phyloP scores from a whole-genome alignment of 2,113 vertebrate species.

The Ciconia stormi region DNA sequence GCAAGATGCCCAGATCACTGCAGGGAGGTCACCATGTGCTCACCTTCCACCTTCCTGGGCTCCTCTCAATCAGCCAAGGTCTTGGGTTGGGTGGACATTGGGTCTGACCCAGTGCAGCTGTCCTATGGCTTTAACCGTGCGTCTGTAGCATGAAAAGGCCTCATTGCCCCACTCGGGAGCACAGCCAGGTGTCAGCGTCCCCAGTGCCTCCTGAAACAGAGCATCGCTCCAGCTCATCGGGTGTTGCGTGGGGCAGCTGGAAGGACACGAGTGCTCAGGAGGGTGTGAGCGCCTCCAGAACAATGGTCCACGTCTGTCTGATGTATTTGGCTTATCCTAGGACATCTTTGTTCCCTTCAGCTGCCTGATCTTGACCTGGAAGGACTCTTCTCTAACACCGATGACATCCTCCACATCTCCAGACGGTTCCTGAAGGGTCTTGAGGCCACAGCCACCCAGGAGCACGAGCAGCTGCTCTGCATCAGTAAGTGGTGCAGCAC shows the following conservation, averaged over 20 bases:
- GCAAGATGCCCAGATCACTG: accelerated
- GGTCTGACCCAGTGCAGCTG: neutral
- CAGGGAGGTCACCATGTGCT: neutral
- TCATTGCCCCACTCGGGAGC: neutral
- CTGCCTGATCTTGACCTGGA: conserved; percentile 83
- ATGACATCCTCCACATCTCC: conserved; percentile 85
- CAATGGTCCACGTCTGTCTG: neutral
- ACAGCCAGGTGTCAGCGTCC: neutral
- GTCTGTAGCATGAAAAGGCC: neutral
- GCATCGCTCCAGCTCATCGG: neutral
- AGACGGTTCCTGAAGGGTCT: conserved; percentile 79
- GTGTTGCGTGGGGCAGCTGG: neutral
- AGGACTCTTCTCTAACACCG: conserved; percentile 85
- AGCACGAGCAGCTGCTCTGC: conserved; percentile 73
- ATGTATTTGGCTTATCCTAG: neutral
- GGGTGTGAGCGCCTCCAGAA: neutral
- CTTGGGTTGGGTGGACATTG: neutral
- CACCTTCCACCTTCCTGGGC: neutral
- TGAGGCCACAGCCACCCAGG: conserved; percentile 69
- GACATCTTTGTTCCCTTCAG: conserved; percentile 67
- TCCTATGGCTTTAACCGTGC: neutral
- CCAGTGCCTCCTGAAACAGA: neutral
- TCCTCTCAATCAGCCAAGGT: neutral
- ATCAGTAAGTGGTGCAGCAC: conserved; percentile 81
- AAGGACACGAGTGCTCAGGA: neutral